phyloP scores from a whole-genome alignment of 2,113 vertebrate genomes.

The Puma concolor region DNA sequence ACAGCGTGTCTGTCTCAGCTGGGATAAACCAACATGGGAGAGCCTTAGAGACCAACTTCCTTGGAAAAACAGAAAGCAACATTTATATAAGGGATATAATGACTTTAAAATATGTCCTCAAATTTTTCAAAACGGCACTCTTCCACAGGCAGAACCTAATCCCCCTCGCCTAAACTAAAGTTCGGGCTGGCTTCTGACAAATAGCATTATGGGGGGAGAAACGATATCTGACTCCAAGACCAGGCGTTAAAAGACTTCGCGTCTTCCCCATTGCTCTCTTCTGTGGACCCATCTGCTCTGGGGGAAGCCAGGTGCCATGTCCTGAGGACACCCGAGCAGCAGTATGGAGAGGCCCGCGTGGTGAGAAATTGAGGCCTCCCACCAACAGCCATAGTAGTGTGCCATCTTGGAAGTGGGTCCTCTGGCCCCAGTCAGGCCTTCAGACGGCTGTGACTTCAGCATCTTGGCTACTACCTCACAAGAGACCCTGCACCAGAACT shows the following conservation, averaged over 20 bases:
- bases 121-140: not conserved
- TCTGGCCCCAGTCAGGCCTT: not conserved
- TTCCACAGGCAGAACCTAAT: not conserved
- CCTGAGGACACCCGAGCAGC: not conserved
- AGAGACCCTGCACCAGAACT: not conserved
- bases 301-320: not conserved
- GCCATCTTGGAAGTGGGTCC: not conserved
- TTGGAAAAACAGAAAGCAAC: not conserved
- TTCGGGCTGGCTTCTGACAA: not conserved
- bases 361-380: not conserved
- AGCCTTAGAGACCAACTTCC: not conserved
- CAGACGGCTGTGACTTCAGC: accelerated
- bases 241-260: not conserved
- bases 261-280: not conserved
- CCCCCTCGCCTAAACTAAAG: not conserved
- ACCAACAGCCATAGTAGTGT: accelerated
- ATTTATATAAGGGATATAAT: not conserved
- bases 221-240: not conserved
- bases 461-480: not conserved
- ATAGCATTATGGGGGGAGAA: not conserved
- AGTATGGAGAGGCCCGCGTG: not conserved
- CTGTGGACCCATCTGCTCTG: not conserved
- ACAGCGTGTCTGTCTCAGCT: not conserved
- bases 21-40: not conserved
- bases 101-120: not conserved